Conservation (phyloP, 1,140 invertebrate species). For the Belonocnema kinseyi region DNA sequence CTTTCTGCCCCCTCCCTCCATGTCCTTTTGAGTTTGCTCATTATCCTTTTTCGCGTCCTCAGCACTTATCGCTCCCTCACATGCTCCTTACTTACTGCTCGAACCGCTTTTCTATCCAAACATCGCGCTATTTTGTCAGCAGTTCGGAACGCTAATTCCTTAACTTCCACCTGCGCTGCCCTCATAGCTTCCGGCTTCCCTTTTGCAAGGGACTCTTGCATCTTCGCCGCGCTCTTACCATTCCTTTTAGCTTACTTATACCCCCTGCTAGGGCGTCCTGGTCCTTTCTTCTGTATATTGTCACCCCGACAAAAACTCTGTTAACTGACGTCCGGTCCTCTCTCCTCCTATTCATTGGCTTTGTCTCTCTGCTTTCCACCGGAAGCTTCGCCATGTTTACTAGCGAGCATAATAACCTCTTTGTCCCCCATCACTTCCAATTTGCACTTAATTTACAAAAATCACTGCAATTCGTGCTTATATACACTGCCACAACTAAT, state of each 20-base stretch:
- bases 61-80: not conserved
- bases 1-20: too few relatives aligned
- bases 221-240: not conserved
- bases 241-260: not conserved
- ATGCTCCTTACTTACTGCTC: not conserved
- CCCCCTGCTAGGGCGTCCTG: not conserved
- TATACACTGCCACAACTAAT: too few relatives aligned
- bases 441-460: too few relatives aligned
- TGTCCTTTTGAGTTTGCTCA: not conserved
- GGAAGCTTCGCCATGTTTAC: too few relatives aligned
- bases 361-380: too few relatives aligned
- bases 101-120: too few relatives aligned
- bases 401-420: too few relatives aligned
- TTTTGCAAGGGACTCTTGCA: not conserved
- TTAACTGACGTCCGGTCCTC: too few relatives aligned
- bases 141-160: not conserved
- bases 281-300: not conserved
- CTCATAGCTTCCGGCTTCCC: constrained; percentile 35
- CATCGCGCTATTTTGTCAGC: not conserved
- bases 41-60: not conserved
- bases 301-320: too few relatives aligned
- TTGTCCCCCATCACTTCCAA: too few relatives aligned
- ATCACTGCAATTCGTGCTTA: too few relatives aligned
- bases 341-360: too few relatives aligned
- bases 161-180: constrained; percentile 15